phyloP scores from a whole-genome alignment of 1,140 invertebrate species.

The Listronotus oregonensis region DNA sequence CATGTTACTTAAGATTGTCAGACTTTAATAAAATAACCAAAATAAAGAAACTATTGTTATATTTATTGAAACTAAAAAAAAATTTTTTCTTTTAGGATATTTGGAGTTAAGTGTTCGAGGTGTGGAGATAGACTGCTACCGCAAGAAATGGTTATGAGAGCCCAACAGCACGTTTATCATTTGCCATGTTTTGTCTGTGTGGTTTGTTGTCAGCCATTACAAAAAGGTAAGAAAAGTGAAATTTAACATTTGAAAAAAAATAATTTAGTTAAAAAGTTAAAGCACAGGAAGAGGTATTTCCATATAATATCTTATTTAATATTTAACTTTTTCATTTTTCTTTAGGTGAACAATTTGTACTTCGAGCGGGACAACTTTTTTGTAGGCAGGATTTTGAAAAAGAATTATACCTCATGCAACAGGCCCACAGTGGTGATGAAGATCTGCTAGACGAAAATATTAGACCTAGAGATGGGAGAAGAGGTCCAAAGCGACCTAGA shows the following conservation, averaged over 20 bases:
- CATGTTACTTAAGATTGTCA: no score
- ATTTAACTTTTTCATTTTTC: background rate
- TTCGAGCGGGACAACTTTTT: constrained; percentile 90
- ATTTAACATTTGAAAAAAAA: no score
- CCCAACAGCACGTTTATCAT: constrained; percentile 83
- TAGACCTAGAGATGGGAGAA: constrained; percentile 59
- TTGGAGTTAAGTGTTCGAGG: constrained; percentile 88
- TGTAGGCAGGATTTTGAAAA: constrained; percentile 91
- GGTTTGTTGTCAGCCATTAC: constrained; percentile 88
- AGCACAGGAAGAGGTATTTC: background rate
- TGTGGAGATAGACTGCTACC: constrained; percentile 87
- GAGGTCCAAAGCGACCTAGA: constrained; percentile 93
- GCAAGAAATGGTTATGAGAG: constrained; percentile 92
- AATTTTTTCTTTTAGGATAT: constrained; percentile 71
- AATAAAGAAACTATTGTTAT: no score
- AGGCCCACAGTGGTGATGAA: constrained; percentile 74
- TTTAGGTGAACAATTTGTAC: constrained; percentile 88
- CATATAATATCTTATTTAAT: background rate
- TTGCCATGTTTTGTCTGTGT: constrained; percentile 90
- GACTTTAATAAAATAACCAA: no score
- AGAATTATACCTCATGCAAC: constrained; percentile 85
- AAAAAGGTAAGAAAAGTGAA: constrained; percentile 66
- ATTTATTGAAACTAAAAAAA: no score
- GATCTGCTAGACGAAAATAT: constrained; percentile 73
- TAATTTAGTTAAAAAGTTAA: background rate